Percentiles rank a stretch among this genome's conserved stretches.
phyloP scores from a whole-genome alignment of 2,888 invertebrate species.

The Lacanobia wlatinum region DNA sequence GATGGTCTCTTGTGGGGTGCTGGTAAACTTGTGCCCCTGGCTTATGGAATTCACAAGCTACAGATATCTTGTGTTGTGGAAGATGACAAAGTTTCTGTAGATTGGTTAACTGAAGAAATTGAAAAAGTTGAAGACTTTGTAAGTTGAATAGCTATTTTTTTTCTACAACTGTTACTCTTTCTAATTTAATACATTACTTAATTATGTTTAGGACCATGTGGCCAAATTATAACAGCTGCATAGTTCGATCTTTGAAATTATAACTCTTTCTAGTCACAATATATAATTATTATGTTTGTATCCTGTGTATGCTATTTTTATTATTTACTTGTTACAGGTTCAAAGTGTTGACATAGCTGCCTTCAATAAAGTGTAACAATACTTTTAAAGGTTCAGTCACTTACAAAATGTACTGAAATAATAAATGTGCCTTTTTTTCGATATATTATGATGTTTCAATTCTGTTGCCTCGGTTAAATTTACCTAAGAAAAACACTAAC shows the following conservation, averaged over 20 bases:
- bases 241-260: no score
- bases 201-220: no score
- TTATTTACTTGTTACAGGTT: conserved; percentile 87
- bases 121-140: conserved; percentile 96
- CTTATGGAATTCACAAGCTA: conserved; percentile 97
- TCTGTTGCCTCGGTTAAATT: not conserved
- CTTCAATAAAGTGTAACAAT: conserved; percentile 96
- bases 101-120: conserved; percentile 96
- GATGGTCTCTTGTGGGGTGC: conserved; percentile 99
- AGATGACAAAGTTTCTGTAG: conserved; percentile 98
- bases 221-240: no score
- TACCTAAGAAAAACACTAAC: not conserved
- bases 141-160: conserved; percentile 73
- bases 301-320: not conserved
- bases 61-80: conserved; percentile 98
- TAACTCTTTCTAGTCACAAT: not conserved
- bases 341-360: conserved; percentile 98
- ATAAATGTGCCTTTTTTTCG: conserved; percentile 66
- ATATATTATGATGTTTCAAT: conserved; percentile 33
- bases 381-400: conserved; percentile 34
- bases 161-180: no score
- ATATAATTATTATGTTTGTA: no score
- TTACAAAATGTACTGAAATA: conserved; percentile 50
- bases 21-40: conserved; percentile 97
- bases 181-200: no score